Conservation (phyloP, 2,113 vertebrate species). For the Cisticola juncidis region DNA sequence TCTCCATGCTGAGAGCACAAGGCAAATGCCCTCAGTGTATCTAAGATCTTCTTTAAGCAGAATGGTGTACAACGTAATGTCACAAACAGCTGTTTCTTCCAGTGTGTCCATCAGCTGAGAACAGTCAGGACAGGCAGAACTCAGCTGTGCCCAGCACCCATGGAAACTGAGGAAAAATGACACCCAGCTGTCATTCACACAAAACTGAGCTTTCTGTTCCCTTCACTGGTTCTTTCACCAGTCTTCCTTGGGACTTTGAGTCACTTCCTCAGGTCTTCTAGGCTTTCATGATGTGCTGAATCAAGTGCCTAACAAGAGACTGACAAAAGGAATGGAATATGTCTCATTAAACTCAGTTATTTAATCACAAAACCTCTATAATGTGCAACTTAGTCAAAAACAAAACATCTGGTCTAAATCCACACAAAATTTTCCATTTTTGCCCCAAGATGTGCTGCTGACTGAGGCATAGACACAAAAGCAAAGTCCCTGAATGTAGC, state of each 20-base stretch:
- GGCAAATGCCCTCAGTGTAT: background rate
- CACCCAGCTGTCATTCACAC: background rate
- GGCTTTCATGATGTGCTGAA: background rate
- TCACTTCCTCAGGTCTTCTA: background rate
- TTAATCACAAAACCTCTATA: background rate
- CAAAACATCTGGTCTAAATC: background rate
- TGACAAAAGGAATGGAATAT: background rate
- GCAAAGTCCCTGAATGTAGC: background rate
- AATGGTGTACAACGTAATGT: background rate
- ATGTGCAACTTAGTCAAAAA: background rate
- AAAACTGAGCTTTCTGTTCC: background rate
- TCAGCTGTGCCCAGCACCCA: fast-evolving
- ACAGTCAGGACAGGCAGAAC: background rate
- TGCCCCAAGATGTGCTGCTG: background rate
- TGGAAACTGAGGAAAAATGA: background rate
- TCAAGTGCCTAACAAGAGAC: background rate
- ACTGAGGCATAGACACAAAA: background rate
- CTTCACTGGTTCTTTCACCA: background rate
- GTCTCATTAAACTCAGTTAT: background rate
- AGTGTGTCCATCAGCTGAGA: background rate
- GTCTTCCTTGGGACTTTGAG: background rate
- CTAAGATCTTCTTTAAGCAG: background rate
- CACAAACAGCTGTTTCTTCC: background rate
- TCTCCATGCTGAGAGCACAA: background rate
- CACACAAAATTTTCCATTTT: background rate